A percentile compares a stretch with the other conserved stretches of the same genome.
Conservation (phyloP, 2,888 invertebrate species). For the Eupithecia tripunctaria region DNA sequence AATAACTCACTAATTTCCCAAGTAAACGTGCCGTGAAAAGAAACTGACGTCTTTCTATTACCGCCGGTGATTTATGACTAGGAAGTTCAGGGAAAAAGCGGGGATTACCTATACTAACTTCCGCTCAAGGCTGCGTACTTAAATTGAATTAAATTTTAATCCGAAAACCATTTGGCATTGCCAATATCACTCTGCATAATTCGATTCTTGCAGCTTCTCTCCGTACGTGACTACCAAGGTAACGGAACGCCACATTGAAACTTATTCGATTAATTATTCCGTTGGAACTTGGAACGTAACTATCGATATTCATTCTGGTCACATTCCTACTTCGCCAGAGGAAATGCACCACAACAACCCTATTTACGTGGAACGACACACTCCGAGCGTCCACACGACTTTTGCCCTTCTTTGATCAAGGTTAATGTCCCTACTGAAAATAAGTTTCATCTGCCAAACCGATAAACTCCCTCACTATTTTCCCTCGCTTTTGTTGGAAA, state of each 20-base stretch:
- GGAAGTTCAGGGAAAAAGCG: background rate
- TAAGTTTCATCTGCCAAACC: slow-evolving; percentile 51
- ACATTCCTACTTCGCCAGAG: slow-evolving; percentile 22
- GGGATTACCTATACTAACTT: background rate
- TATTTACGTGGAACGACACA: slow-evolving; percentile 52
- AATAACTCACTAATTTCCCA: slow-evolving; percentile 7
- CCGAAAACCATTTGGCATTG: slow-evolving; percentile 4
- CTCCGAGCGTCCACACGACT: slow-evolving; percentile 46
- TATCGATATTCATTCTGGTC: slow-evolving; percentile 33
- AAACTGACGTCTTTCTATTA: slow-evolving; percentile 5
- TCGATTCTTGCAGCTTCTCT: background rate
- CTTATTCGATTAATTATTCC: slow-evolving; percentile 26
- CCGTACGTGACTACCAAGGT: slow-evolving; percentile 12
- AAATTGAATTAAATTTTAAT: slow-evolving; percentile 6
- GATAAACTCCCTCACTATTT: slow-evolving; percentile 46
- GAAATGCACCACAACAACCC: slow-evolving; percentile 57
- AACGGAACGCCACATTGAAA: slow-evolving; percentile 2
- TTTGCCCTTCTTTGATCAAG: slow-evolving; percentile 59
- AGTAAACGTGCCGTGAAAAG: slow-evolving; percentile 16
- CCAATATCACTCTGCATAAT: background rate
- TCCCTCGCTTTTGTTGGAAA: slow-evolving; percentile 36
- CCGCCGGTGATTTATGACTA: slow-evolving; percentile 6
- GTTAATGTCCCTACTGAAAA: slow-evolving; percentile 57
- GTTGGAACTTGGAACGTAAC: slow-evolving; percentile 9
- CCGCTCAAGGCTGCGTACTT: background rate